phyloP scores from a whole-genome alignment of 2,888 invertebrate genomes.

The Dasypogon diadema region DNA sequence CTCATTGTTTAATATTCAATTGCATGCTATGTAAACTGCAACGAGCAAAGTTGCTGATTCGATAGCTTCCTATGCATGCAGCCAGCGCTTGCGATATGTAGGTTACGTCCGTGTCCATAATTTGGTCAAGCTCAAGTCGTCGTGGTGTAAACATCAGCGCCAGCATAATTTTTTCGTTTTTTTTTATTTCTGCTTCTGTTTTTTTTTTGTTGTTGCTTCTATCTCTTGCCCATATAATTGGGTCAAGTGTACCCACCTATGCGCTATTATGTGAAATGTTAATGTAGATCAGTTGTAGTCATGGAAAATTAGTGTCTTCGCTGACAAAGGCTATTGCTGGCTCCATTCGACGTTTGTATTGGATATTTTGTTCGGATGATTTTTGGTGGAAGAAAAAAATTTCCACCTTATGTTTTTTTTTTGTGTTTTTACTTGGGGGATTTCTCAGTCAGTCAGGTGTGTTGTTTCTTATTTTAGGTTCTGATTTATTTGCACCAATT shows the following conservation, averaged over 20 bases:
- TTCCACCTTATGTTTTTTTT: neutral
- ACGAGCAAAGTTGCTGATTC: constrained; percentile 7
- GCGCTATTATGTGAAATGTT: constrained; percentile 21
- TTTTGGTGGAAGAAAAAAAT: neutral
- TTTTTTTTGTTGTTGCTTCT: constrained; percentile 7
- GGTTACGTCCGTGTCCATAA: constrained; percentile 35
- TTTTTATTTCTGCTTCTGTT: neutral
- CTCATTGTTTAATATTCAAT: constrained; percentile 9
- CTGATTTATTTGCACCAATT: neutral
- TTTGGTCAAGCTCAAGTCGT: constrained; percentile 37
- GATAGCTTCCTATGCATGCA: neutral
- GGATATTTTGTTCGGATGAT: neutral
- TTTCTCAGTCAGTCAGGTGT: neutral
- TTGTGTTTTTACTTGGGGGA: neutral
- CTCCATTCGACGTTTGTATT: no score
- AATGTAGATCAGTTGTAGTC: constrained; percentile 19
- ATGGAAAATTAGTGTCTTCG: neutral
- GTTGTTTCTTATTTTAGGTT: neutral
- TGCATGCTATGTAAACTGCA: constrained; percentile 11
- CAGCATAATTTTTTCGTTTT: constrained; percentile 26
- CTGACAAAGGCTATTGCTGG: neutral
- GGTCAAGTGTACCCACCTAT: constrained; percentile 35
- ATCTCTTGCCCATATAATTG: constrained; percentile 9
- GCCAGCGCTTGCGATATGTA: constrained; percentile 1
- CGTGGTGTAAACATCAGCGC: neutral